Base-by-base conservation (phyloP, 2,797 vertebrate genomes). In the Manis crassicaudata region DNA sequence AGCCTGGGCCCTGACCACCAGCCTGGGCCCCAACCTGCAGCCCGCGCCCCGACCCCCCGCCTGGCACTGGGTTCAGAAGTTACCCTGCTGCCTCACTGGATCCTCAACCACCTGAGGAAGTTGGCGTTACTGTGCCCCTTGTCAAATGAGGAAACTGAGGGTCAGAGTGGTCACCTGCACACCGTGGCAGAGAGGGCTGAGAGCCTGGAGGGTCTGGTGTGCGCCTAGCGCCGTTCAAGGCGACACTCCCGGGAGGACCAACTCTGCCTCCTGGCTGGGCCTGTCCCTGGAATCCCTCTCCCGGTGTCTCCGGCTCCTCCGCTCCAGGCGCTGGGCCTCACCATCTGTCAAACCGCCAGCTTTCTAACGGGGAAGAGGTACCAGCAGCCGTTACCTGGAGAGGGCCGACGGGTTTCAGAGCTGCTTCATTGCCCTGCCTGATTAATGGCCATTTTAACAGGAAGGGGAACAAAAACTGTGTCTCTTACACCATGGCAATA, bases 301-400 rank as follows among this genome's bases (percentile, higher is more conserved):
- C 27, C 29, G 4, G 43, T 43, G 1, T 0, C 21, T 54, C 68
- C 2, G 21, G 60, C 37, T 17, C 27, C 0, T 0, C 0, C 0
- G 0, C 52, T 14, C 27, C 1, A 1, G 21, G 27, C 35, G 13
- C n/a, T 0, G 0, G 23, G 60, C 35, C 5, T 4, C 17, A 2
- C 63, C 54, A 7, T 72, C 27, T 0, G 0, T 40, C 56, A 25
- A 4, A 3, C 5, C 0, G 63, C 54, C 1, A 0, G 63, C 85
- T 25, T 8, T 12, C 50, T 52, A 4, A 63, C 2, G 20, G 80
- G 87, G 65, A 35, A 18, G 29, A 56, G n/a, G 46, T 1, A 52
- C 56, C 16, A 7, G 80, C 16, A 4, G 65, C 43, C 73, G 0
- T 13, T 2, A 32, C 54, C 88, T 25, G 58, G 37, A 23, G 23